These are phyloP conservation scores for Semnopithecus entellus DNA, from an alignment of 2,113 vertebrate species.

Conservation along the genomic window DNA sequence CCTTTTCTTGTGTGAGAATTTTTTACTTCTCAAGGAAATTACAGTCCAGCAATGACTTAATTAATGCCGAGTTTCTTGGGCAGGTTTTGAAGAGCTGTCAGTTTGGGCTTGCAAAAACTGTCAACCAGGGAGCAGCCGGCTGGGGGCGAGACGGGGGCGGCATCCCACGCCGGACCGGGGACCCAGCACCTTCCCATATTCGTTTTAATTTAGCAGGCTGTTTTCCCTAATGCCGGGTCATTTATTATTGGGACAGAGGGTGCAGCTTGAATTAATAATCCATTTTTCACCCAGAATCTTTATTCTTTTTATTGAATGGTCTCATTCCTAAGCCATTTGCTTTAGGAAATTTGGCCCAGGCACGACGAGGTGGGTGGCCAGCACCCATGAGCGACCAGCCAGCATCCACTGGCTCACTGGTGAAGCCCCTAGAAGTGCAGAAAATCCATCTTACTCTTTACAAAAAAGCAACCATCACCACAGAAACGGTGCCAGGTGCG, in stretches of 20 bases:
- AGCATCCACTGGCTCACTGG: not conserved
- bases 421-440: not conserved
- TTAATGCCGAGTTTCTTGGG: slow-evolving; percentile 97
- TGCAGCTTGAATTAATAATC: slow-evolving; percentile 77
- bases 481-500: not conserved
- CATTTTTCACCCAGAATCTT: slow-evolving; percentile 72
- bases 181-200: slow-evolving; percentile 58
- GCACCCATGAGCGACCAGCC: not conserved
- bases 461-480: no score
- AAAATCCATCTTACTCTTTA: not conserved
- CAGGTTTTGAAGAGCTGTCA: slow-evolving; percentile 96
- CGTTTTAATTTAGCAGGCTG: slow-evolving; percentile 79
- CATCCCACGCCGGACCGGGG: not conserved
- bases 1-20: slow-evolving; percentile 99
- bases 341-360: not conserved
- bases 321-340: slow-evolving; percentile 57
- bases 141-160: slow-evolving; percentile 82
- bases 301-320: slow-evolving; percentile 76
- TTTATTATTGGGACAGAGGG: slow-evolving; percentile 82
- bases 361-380: not conserved
- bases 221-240: slow-evolving; percentile 76
- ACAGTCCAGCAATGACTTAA: slow-evolving; percentile 99
- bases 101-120: slow-evolving; percentile 93
- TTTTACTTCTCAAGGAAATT: slow-evolving; percentile 99
- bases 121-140: slow-evolving; percentile 85